These are phyloP conservation scores for Rhagoletis pomonella DNA, from an alignment of 1,140 invertebrate genomes.

Conservation along the genomic window DNA sequence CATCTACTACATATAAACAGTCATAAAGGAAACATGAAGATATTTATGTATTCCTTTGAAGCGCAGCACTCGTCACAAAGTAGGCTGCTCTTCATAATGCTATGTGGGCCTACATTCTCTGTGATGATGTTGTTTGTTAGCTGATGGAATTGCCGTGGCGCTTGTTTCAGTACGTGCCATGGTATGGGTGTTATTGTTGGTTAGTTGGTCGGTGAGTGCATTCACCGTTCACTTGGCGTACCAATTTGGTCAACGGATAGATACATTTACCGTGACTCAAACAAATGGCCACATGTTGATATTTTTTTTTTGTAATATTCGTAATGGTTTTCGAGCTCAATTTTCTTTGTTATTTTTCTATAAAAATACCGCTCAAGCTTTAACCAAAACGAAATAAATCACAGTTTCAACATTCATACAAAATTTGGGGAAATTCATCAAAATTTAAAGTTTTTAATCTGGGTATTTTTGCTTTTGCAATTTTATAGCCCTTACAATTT, in stretches of 20 bases:
- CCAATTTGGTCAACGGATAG: neutral
- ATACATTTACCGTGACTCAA: too few species aligned
- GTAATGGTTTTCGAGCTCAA: too few species aligned
- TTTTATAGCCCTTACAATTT: too few species aligned
- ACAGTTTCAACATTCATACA: too few species aligned
- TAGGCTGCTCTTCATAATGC: conserved; percentile 17
- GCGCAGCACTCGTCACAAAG: neutral
- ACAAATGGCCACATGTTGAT: too few species aligned
- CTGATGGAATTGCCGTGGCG: neutral
- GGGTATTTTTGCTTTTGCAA: too few species aligned
- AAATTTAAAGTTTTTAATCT: too few species aligned
- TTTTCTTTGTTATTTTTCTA: too few species aligned
- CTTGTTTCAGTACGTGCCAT: neutral
- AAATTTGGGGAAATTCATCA: too few species aligned
- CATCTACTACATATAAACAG: neutral
- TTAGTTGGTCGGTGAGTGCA: conserved; percentile 18
- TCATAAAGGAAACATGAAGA: neutral
- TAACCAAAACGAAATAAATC: too few species aligned
- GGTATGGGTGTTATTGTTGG: neutral
- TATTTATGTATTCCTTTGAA: neutral
- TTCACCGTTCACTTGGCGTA: conserved; percentile 25
- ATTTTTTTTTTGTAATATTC: too few species aligned
- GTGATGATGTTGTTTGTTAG: neutral
- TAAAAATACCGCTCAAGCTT: too few species aligned
- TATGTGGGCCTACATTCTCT: neutral